Base-by-base conservation (phyloP, 1,140 invertebrate genomes). In the Ips nitidus region DNA sequence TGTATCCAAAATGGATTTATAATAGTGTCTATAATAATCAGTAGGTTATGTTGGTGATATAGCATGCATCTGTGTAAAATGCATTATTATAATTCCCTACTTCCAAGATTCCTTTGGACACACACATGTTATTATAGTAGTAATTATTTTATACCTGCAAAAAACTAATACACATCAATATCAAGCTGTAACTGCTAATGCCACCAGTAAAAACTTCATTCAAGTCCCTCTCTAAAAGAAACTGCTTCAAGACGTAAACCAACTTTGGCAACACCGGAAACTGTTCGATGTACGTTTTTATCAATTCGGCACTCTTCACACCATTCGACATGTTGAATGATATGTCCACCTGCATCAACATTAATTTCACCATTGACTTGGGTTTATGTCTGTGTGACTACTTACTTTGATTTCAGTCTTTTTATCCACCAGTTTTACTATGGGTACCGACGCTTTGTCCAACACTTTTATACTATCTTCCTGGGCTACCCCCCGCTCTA, bases 131-230 rank as follows among this genome's bases (percentile, higher is more conserved):
- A 41, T 55, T 39, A 63, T 52, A 4, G 4, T 3, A 6, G 8
- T 38, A 47, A 43, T 58, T 22, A 22, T 22, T 22, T 22, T 22
- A 22, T 85, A 74, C 76, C 87, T 98, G 95, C 69, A 99, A 86
- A 83, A 98, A 99, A 84, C 94, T 97, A 82, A 99, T 95, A 77
- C 94, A 95, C 92, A 99, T 96, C 64, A 99, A 88, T 81, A 99
- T 98, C 72, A 99, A 88, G 80, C 95, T 96, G 83, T 99, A 99
- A 47, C 97, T 99, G 72, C 95, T 97, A 76, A 99, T 98, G 80
- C 98, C 98, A 74, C 98, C 97, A 59, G 95, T 98, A 84, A 98
- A 99, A 56, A 99, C 97, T 88, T 99, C 97, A 84, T 99, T 99
- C 75, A 99, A 87, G 86, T 98, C 95, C 81, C 97, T 88, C 83